Base-by-base conservation (phyloP, 2,888 invertebrate species). In the Pocota personata region DNA sequence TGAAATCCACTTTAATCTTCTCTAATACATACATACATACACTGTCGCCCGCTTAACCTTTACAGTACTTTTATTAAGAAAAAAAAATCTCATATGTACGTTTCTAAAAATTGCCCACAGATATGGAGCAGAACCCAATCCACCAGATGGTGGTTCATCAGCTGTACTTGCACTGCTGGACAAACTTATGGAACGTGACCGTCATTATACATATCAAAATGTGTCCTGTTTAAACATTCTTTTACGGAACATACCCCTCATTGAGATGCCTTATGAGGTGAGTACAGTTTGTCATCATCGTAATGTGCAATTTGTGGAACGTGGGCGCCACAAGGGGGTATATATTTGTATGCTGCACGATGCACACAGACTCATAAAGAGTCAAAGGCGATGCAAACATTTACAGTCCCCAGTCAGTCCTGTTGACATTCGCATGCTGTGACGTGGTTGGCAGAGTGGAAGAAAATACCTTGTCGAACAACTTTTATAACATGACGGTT, bases 201-300 rank as follows among this genome's bases (percentile, higher is more conserved):
- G 95, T 72, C 92, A 94, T 82, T 96, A 96, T 90, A 95, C 95
- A 0, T 95, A 95, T 89, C 95, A 96, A 90, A 91, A 96, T 69
- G 94, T 96, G 0, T 93, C 94, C 2, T 97, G 96, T 90, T 92
- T 97, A 14, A 95, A 95, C 89, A 90, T 97, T 32, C 90, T 96
- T 3, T 89, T 97, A 60, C 93, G 96, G 89, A 95, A 95, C 3
- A 93, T 96, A 12, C 94, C 95, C 1, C 93, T 92, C 80, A 93
- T 95, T 19, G 92, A 92, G 87, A 92, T 95, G 84, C 94, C 94
- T 50, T 92, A 89, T 73, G 91, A 91, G 91, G 92, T 92, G 88
- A 89, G 89, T 87, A 79, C 62, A 71, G 48, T 67, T 80, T 73
- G 64, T 24, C 55, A 30, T 80, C 73, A 30, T 80, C 73, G 72